These are phyloP conservation scores for Heliothis subflexa DNA, from an alignment of 1,140 invertebrate genomes.

Conservation along the genomic window DNA sequence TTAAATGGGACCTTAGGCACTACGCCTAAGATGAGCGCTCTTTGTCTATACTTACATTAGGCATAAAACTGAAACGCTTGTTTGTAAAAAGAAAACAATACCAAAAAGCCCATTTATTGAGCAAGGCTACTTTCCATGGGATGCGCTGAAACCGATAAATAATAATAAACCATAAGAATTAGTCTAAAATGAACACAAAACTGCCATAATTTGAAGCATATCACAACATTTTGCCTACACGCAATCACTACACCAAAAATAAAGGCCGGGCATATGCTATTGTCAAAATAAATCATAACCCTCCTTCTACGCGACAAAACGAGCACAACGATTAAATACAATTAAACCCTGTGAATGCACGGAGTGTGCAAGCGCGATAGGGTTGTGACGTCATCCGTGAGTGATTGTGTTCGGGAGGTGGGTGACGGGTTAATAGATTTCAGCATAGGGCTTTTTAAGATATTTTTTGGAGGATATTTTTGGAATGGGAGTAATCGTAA, in stretches of 20 bases:
- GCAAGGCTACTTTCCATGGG: too few species aligned
- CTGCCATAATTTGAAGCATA: too few species aligned
- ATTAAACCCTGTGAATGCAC: constrained; percentile 41
- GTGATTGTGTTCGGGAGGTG: constrained; percentile 11
- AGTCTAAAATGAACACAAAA: too few species aligned
- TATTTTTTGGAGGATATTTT: not conserved
- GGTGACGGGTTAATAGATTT: constrained; percentile 30
- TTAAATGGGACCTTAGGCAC: too few species aligned
- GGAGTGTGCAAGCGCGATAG: constrained; percentile 43
- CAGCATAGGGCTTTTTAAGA: not conserved
- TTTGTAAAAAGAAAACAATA: too few species aligned
- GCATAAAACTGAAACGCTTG: too few species aligned
- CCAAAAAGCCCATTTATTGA: too few species aligned
- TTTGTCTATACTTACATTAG: too few species aligned
- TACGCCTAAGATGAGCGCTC: too few species aligned
- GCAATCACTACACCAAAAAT: not conserved
- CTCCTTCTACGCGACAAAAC: constrained; percentile 14
- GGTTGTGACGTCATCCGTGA: constrained; percentile 43
- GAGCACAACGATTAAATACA: constrained; percentile 40
- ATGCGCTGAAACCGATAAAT: too few species aligned
- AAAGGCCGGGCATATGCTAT: not conserved
- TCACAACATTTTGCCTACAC: too few species aligned
- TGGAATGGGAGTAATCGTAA: not conserved
- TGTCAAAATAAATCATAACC: constrained; percentile 32
- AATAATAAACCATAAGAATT: too few species aligned